These are phyloP conservation scores for Lypha dubia DNA, from an alignment of 2,888 invertebrate genomes.

Conservation along the genomic window DNA sequence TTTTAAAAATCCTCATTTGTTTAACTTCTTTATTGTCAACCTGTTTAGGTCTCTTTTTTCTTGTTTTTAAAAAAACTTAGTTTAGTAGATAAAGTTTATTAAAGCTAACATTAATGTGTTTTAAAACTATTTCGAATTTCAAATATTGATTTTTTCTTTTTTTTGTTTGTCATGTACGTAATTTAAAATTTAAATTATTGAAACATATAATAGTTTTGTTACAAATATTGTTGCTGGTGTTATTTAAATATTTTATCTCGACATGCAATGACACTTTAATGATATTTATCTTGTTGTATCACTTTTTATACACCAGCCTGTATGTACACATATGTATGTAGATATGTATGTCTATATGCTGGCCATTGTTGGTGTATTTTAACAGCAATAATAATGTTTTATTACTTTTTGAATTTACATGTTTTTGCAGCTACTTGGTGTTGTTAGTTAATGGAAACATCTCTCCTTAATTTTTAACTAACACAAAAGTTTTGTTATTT, in stretches of 20 bases:
- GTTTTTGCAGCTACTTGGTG: conserved; percentile 37
- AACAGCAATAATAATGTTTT: conserved; percentile 8
- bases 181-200: not conserved
- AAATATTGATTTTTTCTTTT: not conserved
- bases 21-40: too few relatives aligned
- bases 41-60: not conserved
- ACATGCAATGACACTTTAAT: conserved; percentile 67
- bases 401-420: conserved; percentile 38
- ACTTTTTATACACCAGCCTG: conserved; percentile 40
- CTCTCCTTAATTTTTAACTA: not conserved
- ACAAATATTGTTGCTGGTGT: conserved; percentile 23
- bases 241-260: conserved; percentile 44
- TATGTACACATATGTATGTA: too few relatives aligned
- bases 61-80: not conserved
- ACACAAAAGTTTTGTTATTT: conserved; percentile 32
- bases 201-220: conserved; percentile 3
- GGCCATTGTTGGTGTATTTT: not conserved
- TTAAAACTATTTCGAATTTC: not conserved
- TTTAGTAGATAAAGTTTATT: too few relatives aligned
- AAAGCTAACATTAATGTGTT: not conserved
- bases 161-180: too few relatives aligned
- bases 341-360: conserved; percentile 3
- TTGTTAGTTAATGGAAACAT: conserved; percentile 2
- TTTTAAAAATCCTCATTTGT: not conserved
- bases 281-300: conserved; percentile 67